A percentile compares a stretch with the other conserved stretches of the same genome.
phyloP scores from a whole-genome alignment of 2,888 invertebrate species.

The Acanthopleura granulata region DNA sequence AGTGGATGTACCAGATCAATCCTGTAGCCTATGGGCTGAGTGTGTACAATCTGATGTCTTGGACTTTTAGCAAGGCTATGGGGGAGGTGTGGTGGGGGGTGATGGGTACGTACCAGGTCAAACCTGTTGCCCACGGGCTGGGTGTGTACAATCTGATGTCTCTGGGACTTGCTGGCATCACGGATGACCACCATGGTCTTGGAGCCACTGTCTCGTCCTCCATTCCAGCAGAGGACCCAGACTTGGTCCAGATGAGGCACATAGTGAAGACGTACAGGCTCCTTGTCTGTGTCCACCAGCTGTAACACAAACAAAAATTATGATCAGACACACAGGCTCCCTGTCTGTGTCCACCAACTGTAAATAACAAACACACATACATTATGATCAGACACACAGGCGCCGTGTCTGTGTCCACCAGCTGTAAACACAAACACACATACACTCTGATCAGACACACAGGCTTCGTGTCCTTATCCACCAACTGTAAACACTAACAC shows the following conservation, averaged over 20 bases:
- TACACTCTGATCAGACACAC: too few relatives aligned
- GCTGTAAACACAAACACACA: constrained; percentile 70
- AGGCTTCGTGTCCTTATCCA: constrained; percentile 78
- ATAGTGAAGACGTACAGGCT: constrained; percentile 80
- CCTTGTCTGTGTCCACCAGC: constrained; percentile 81
- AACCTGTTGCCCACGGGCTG: constrained; percentile 82
- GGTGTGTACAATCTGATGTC: constrained; percentile 76
- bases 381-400: too few relatives aligned
- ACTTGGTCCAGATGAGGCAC: constrained; percentile 81
- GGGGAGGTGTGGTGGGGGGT: too few relatives aligned
- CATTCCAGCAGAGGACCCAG: constrained; percentile 81
- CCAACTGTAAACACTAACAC: constrained; percentile 73
- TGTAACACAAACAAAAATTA: constrained; percentile 45
- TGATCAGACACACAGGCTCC: constrained; percentile 54
- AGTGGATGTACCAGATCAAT: constrained; percentile 81
- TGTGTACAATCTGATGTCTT: constrained; percentile 77
- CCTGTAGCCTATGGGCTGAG: constrained; percentile 80
- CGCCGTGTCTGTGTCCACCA: constrained; percentile 80
- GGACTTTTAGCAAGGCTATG: too few relatives aligned
- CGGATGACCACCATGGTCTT: constrained; percentile 81
- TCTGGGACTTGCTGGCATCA: constrained; percentile 79
- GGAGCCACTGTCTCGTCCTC: constrained; percentile 72
- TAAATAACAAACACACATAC: background rate
- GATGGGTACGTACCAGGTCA: constrained; percentile 76
- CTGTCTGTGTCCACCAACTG: constrained; percentile 81